Evolutionary conservation across 2,113 vertebrate species (phyloP).

Genomic region (Ia io): DNA sequence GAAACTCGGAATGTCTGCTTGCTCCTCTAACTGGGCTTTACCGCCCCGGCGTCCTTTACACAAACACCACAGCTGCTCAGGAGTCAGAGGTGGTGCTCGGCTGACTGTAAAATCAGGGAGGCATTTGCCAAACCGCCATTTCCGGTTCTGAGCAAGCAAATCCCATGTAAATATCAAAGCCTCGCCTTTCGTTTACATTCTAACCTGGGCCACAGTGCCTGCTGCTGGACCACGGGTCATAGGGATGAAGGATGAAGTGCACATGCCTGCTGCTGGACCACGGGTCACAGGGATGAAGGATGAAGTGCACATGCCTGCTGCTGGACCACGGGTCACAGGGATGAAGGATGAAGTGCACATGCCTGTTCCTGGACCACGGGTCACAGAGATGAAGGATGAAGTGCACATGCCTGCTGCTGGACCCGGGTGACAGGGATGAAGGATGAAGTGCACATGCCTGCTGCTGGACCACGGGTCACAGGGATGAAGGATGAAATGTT

Average conservation of each 20-base stretch:
- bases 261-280: too few relatives aligned
- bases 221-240: too few relatives aligned
- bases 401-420: too few relatives aligned
- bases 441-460: too few relatives aligned
- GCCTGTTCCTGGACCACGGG: too few relatives aligned
- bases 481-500: background rate
- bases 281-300: too few relatives aligned
- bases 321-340: too few relatives aligned
- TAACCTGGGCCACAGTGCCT: background rate
- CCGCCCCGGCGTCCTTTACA: background rate
- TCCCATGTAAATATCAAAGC: background rate
- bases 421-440: too few relatives aligned
- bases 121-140: background rate
- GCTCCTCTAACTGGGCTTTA: background rate
- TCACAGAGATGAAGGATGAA: too few relatives aligned
- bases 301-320: too few relatives aligned
- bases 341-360: too few relatives aligned
- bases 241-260: too few relatives aligned
- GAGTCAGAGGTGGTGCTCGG: background rate
- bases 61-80: background rate
- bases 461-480: background rate
- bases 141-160: constrained; percentile 35
- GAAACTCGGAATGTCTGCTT: background rate
- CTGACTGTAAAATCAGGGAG: background rate
- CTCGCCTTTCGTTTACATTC: background rate